Evolutionary conservation across 1,140 invertebrate genomes (phyloP), one percentile per base, ranked within the genome.

Genomic region (Philotrypesis tridentata): DNA sequence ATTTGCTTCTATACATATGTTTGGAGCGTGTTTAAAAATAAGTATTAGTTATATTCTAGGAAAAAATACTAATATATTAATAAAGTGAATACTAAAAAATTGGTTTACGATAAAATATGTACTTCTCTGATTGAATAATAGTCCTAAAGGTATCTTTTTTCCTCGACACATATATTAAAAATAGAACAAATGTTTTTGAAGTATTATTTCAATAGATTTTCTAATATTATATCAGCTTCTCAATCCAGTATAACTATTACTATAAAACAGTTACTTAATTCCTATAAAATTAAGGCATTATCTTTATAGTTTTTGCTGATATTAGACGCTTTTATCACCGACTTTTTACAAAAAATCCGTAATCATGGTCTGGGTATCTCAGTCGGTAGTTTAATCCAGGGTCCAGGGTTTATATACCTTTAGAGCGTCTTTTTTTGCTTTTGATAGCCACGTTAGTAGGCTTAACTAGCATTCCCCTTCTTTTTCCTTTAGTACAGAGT

Each of bases 311-410:
- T 55, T n/a, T 55, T 21, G 48, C 48, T 17, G 6, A 55, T 14
- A 43, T 12, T 11, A 43, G 40, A 43, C 7, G 40, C 48, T 55
- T 55, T 6, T 55, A 55, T 55, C 48, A 55, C 48, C 7, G 14
- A n/a, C 21, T 55, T n/a, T 6, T n/a, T 21, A 55, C 5, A 55
- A 55, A 55, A 55, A 55, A 6, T 21, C 21, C n/a, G 21, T 21
- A 55, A 55, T 21, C 48, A 55, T 55, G 48, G 48, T 9, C 33
- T 9, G 33, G 33, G 9, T 37, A 37, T 3, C 94, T 95, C 94
- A 95, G 94, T 95, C 94, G 94, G 94, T 95, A 95, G 94, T 94
- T 95, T 95, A 95, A 95, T 94, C 94, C 94, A 94, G 94, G 94
- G 94, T 95, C 94, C 94, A 94, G 94, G 94, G 94, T 95, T 95